Evolutionary conservation across 2,113 vertebrate species (phyloP).

Genomic region (Emydocephalus ijimae): DNA sequence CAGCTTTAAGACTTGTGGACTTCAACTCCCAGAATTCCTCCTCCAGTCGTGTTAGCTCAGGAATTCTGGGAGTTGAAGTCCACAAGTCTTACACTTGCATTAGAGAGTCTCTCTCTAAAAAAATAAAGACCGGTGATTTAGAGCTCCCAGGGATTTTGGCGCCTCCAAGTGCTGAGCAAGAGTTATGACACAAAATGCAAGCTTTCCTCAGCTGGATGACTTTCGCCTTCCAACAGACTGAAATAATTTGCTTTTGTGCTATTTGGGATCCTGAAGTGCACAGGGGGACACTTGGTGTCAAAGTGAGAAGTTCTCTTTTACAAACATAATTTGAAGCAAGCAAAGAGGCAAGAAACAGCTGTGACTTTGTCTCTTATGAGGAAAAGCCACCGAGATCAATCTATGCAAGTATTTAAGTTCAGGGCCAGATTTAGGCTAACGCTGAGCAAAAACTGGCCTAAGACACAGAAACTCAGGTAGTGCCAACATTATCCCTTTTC

Average conservation of each 20-base stretch:
- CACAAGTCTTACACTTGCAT: background rate
- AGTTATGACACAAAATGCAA: background rate
- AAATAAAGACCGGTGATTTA: background rate
- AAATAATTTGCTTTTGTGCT: background rate
- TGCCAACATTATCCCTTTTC: background rate
- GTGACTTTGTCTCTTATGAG: background rate
- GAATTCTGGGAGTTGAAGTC: no score
- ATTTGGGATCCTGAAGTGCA: background rate
- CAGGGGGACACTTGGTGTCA: background rate
- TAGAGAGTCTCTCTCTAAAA: background rate
- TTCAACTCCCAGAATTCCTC: no score
- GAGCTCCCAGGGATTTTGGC: background rate
- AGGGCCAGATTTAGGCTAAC: background rate
- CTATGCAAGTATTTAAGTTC: background rate
- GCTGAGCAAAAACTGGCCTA: background rate
- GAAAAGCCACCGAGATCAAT: background rate
- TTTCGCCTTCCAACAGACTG: background rate
- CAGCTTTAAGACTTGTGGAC: no score
- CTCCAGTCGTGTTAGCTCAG: no score
- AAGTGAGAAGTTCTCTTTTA: background rate
- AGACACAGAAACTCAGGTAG: background rate
- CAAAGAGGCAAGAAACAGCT: background rate
- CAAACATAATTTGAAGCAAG: background rate
- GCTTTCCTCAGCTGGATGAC: background rate
- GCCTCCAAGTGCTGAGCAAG: background rate